These are phyloP conservation scores for Trissoscelio sp. DNA, from an alignment of 2,888 invertebrate species.

Conservation along the genomic window DNA sequence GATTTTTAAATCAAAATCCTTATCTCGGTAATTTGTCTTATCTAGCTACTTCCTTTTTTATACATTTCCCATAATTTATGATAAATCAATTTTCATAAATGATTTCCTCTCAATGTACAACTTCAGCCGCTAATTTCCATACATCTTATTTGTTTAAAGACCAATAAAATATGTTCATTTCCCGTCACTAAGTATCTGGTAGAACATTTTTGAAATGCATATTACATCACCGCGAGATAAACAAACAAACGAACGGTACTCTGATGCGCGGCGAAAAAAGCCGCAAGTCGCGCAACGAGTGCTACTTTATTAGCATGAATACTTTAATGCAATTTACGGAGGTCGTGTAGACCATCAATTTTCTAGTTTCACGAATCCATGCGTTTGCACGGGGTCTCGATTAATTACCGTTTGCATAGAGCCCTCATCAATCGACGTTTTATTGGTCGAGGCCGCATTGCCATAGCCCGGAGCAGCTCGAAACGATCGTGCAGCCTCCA, in stretches of 20 bases:
- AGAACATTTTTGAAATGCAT: constrained; percentile 3
- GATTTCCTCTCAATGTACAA: too few species aligned
- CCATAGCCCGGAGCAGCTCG: constrained; percentile 62
- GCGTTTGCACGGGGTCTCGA: constrained; percentile 64
- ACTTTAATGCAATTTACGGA: constrained; percentile 69
- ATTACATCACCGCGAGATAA: not conserved
- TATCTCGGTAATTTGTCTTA: too few species aligned
- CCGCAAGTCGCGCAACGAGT: constrained; percentile 27
- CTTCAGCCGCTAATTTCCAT: too few species aligned
- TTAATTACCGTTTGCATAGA: constrained; percentile 68
- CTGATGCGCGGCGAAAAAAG: not conserved
- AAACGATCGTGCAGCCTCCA: constrained; percentile 65
- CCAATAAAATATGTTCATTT: too few species aligned
- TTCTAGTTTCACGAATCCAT: constrained; percentile 65
- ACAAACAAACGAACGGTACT: constrained; percentile 17
- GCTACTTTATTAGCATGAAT: constrained; percentile 68
- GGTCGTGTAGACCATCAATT: constrained; percentile 66
- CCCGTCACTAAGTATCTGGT: not conserved
- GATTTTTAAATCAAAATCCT: too few species aligned
- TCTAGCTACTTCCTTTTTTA: too few species aligned
- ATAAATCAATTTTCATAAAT: too few species aligned
- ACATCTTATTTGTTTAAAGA: too few species aligned
- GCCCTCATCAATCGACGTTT: constrained; percentile 64
- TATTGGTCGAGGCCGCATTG: constrained; percentile 61
- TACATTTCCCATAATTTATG: too few species aligned